phyloP scores from a whole-genome alignment of 2,888 invertebrate species.

The Callimorpha dominula region DNA sequence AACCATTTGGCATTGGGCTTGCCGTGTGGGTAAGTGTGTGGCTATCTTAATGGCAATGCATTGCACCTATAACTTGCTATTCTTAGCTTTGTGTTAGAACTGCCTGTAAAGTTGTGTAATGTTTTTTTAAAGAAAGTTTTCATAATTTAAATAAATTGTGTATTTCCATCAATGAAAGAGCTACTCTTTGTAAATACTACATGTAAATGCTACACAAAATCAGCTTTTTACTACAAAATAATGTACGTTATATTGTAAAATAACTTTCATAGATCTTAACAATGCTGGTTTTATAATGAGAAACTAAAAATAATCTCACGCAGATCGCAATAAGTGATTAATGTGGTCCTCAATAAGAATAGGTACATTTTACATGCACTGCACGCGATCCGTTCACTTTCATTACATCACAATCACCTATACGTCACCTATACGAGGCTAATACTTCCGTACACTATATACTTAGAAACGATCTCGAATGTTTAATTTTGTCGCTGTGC shows the following conservation, averaged over 20 bases:
- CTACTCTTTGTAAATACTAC: not conserved
- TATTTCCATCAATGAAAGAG: not conserved
- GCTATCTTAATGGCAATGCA: too few species aligned
- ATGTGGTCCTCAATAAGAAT: slow-evolving; percentile 34
- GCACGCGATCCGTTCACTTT: slow-evolving; percentile 71
- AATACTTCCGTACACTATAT: slow-evolving; percentile 62
- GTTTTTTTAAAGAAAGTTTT: not conserved
- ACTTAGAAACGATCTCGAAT: slow-evolving; percentile 58
- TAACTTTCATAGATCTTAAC: slow-evolving; percentile 16
- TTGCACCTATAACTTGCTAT: too few species aligned
- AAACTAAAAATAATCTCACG: slow-evolving; percentile 39
- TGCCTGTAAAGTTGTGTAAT: not conserved
- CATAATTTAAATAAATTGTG: too few species aligned
- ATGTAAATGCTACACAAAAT: not conserved
- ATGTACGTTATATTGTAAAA: slow-evolving; percentile 2
- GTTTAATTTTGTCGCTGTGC: slow-evolving; percentile 32
- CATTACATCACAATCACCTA: slow-evolving; percentile 58
- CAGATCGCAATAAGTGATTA: slow-evolving; percentile 34
- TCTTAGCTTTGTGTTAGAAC: not conserved
- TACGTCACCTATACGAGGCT: too few species aligned
- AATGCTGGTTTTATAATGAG: slow-evolving; percentile 15
- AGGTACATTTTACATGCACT: slow-evolving; percentile 47
- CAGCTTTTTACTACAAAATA: not conserved
- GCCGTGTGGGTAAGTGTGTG: not conserved
- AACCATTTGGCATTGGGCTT: not conserved